These are phyloP conservation scores for Colaptes auratus DNA, from an alignment of 2,113 vertebrate genomes.

Conservation along the genomic window DNA sequence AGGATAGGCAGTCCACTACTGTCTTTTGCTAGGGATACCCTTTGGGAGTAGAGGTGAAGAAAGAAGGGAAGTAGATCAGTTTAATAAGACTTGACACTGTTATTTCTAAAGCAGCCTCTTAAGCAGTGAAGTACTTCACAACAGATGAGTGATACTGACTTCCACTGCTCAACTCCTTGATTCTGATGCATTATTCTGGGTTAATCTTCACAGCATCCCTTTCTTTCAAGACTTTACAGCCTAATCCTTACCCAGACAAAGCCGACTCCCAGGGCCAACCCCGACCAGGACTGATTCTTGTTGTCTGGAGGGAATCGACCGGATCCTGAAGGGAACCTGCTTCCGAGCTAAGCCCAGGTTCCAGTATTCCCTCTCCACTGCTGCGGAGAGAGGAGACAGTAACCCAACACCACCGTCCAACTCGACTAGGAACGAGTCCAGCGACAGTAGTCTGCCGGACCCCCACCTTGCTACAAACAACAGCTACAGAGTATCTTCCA, in stretches of 20 bases:
- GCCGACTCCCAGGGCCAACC: too few species aligned
- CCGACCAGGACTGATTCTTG: too few species aligned
- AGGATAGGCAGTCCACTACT: not conserved
- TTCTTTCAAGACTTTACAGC: not conserved
- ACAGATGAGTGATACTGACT: not conserved
- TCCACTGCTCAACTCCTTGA: not conserved
- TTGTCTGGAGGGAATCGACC: too few species aligned
- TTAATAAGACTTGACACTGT: not conserved
- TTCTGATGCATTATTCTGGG: not conserved
- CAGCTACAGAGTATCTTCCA: too few species aligned
- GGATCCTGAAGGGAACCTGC: too few species aligned
- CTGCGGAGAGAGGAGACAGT: too few species aligned
- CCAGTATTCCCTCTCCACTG: too few species aligned
- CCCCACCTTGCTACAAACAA: too few species aligned
- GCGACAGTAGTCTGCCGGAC: too few species aligned
- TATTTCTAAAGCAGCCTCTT: not conserved
- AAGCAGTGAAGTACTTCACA: not conserved
- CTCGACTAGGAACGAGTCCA: too few species aligned
- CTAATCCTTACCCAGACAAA: not conserved
- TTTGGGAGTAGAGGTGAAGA: not conserved
- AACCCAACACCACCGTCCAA: too few species aligned
- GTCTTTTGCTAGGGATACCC: not conserved
- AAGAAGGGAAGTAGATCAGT: not conserved
- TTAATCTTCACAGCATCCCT: not conserved
- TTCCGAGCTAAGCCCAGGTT: too few species aligned